phyloP scores from a whole-genome alignment of 2,888 invertebrate genomes.

The Griposia aprilina region DNA sequence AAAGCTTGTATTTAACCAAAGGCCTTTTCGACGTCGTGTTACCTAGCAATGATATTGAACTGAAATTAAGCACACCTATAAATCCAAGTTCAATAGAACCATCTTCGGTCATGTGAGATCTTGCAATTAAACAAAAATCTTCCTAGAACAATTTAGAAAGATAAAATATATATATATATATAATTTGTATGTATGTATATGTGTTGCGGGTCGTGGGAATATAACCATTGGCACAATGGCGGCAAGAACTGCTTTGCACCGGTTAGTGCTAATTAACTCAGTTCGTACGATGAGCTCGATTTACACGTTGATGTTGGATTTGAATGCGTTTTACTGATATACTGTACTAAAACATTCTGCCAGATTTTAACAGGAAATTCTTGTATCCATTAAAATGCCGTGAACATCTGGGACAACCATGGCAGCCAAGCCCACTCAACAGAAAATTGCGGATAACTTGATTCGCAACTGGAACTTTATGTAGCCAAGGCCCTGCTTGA shows the following conservation, averaged over 20 bases:
- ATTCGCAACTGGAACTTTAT: not conserved
- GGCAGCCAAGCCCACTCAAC: not conserved
- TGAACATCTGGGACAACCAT: not conserved
- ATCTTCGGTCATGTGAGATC: constrained; percentile 61
- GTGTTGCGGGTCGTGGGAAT: constrained; percentile 79
- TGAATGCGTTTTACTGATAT: constrained; percentile 52
- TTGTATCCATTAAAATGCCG: not conserved
- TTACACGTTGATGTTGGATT: constrained; percentile 53
- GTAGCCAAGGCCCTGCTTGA: not conserved
- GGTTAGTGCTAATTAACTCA: constrained; percentile 81
- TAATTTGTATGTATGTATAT: constrained; percentile 62
- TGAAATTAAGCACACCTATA: constrained; percentile 18
- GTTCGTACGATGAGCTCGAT: constrained; percentile 59
- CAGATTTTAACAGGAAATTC: not conserved
- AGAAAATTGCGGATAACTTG: not conserved
- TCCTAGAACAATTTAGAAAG: constrained; percentile 61
- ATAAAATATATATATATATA: constrained; percentile 61
- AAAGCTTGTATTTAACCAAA: not conserved
- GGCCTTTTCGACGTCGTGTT: not conserved
- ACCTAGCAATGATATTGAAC: constrained; percentile 6
- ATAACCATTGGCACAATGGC: constrained; percentile 74
- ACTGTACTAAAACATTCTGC: not conserved
- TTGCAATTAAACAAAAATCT: constrained; percentile 61
- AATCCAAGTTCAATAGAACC: constrained; percentile 63
- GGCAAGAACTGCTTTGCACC: constrained; percentile 77